phyloP scores from a whole-genome alignment of 2,113 vertebrate genomes.

The Halcyon malimbica region DNA sequence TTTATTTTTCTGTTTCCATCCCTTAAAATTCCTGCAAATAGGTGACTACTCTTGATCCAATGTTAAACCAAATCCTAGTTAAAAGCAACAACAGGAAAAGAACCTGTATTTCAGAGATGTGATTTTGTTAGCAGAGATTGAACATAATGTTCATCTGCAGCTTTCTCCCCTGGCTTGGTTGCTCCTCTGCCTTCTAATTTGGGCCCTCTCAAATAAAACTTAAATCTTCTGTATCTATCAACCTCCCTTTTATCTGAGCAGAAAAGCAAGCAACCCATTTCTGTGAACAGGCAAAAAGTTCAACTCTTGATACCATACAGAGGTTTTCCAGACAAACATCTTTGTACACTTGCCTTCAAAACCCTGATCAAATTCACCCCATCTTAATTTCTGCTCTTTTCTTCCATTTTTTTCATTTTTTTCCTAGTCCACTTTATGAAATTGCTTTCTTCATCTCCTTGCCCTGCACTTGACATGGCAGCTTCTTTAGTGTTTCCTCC shows the following conservation, averaged over 20 bases:
- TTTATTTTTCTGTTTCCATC: background rate
- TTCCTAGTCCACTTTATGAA: background rate
- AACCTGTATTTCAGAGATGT: background rate
- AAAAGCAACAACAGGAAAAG: background rate
- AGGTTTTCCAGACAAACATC: background rate
- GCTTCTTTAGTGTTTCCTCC: background rate
- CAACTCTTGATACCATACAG: background rate
- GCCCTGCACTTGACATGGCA: background rate
- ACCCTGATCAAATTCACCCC: background rate
- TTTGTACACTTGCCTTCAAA: background rate
- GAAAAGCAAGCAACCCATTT: background rate
- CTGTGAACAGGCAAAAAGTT: background rate
- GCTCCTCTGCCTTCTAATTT: background rate
- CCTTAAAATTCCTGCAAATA: background rate
- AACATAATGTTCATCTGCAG: background rate
- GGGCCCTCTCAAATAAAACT: background rate
- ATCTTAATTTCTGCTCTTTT: background rate
- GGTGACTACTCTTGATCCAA: background rate
- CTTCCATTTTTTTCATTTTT: background rate
- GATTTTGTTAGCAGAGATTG: background rate
- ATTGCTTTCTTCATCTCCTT: background rate
- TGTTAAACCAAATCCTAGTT: background rate
- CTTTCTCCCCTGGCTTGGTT: background rate
- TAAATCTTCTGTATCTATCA: background rate
- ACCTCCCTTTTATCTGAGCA: background rate